Evolutionary conservation across 2,888 invertebrate genomes (phyloP).

Genomic region (Cabera pusaria): DNA sequence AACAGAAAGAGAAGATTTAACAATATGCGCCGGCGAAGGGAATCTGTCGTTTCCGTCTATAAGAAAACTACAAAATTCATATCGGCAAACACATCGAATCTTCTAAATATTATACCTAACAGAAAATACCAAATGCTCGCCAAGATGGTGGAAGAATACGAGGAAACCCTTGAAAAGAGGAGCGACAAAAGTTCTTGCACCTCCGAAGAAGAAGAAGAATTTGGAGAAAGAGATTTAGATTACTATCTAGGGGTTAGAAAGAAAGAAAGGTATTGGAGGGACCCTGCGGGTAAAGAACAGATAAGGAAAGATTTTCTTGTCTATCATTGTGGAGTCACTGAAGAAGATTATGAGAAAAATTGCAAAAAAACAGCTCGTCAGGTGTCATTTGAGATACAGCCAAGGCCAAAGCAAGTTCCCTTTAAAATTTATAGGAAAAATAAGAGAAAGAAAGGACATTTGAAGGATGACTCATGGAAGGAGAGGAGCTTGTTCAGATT

Average conservation of each 20-base stretch:
- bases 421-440: conserved; percentile 68
- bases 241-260: conserved; percentile 69
- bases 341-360: conserved; percentile 66
- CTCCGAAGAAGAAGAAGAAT: conserved; percentile 48
- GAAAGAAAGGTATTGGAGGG: conserved; percentile 70
- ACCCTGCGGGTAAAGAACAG: conserved; percentile 66
- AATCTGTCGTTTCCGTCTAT: conserved; percentile 70
- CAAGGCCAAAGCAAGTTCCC: conserved; percentile 70
- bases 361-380: conserved; percentile 51
- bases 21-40: conserved; percentile 57
- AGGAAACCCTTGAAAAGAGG: conserved; percentile 31
- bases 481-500: conserved; percentile 70
- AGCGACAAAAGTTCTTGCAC: conserved; percentile 20
- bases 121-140: conserved; percentile 50
- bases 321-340: conserved; percentile 67
- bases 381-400: conserved; percentile 46
- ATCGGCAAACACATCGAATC: conserved; percentile 59
- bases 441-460: conserved; percentile 43
- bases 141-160: conserved; percentile 50
- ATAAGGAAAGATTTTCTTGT: conserved; percentile 71
- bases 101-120: conserved; percentile 65
- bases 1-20: conserved; percentile 45
- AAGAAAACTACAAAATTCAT: conserved; percentile 74
- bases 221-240: conserved; percentile 68
- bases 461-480: conserved; percentile 66